Base-by-base conservation (phyloP, 2,113 vertebrate species). In the Agapornis roseicollis region DNA sequence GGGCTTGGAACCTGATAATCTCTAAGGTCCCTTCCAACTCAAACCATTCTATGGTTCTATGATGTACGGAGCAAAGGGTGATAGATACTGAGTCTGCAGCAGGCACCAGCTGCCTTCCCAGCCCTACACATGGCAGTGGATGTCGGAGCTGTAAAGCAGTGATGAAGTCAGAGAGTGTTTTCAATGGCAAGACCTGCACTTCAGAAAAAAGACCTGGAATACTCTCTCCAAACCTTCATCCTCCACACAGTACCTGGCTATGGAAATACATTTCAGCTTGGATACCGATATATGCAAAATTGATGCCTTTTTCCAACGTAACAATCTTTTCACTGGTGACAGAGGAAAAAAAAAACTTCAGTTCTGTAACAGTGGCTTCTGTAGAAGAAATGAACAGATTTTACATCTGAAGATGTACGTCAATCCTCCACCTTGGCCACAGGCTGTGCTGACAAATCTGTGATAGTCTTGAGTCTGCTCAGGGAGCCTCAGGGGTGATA, bases 71-170 rank as follows among this genome's bases (percentile, higher is more conserved):
- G 33, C 0, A 1, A 76, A 47, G 28, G 25, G 46, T 72, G 29
- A 69, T 3, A 29, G 35, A 73, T 20, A 63, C 5, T 0, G 1
- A 24, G 27, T 7, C 27, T 9, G 17, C 20, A 69, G 66, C 27
- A 52, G 16, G 10, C 2, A 2, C 31, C 44, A 46, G 61, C 42
- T 14, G 3, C 42, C 29, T 6, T 18, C 44, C 0, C 0, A 33
- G 55, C 65, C 42, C 37, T 58, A 28, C 31, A 13, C 0, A 1
- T 6, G 35, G 31, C 1, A 5, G 17, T 3, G 7, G 69, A 42
- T 1, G 8, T 20, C 6, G 7, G 25, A 52, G 37, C 1, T 20
- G 46, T 0, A 3, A 68, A 42, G 39, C 39, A 46, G 55, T 0
- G 1, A 74, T 8, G 11, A 53, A 61, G 22, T 35, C 39, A 6